Conservation (phyloP, 1,140 invertebrate genomes). For the Lasioglossum baleicum region DNA sequence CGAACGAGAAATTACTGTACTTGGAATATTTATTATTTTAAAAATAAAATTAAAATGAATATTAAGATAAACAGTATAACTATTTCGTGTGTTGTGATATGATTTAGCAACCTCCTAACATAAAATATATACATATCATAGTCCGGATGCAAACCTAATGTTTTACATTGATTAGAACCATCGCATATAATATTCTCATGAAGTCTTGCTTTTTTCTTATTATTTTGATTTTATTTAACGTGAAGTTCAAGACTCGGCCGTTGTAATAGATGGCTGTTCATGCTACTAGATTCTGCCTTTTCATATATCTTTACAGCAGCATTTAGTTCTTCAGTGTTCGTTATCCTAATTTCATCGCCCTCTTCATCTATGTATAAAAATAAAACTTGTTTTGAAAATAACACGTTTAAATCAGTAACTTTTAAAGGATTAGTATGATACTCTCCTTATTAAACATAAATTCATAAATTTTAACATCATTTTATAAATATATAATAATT, state of each 20-base stretch:
- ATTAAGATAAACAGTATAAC: too few species aligned
- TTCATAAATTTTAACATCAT: not conserved
- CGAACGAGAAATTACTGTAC: too few species aligned
- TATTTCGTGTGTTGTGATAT: too few species aligned
- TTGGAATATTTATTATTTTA: too few species aligned
- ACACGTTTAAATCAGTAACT: constrained; percentile 7
- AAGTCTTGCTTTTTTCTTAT: constrained; percentile 47
- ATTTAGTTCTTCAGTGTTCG: constrained; percentile 82
- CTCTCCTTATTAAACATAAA: not conserved
- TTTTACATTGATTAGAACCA: constrained; percentile 88
- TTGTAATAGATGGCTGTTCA: too few species aligned
- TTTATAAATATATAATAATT: constrained; percentile 38
- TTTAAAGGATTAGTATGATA: not conserved
- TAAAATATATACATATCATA: constrained; percentile 92
- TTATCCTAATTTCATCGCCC: constrained; percentile 83
- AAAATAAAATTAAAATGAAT: too few species aligned
- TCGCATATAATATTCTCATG: constrained; percentile 89
- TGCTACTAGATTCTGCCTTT: too few species aligned
- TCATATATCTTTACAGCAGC: too few species aligned
- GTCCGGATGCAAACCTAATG: constrained; percentile 85
- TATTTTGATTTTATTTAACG: not conserved
- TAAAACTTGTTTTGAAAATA: constrained; percentile 12
- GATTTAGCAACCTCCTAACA: too few species aligned
- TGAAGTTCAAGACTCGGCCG: too few species aligned
- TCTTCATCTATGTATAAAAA: constrained; percentile 81